Conservation (phyloP, 2,113 vertebrate genomes). For the Rhinogobius similis region DNA sequence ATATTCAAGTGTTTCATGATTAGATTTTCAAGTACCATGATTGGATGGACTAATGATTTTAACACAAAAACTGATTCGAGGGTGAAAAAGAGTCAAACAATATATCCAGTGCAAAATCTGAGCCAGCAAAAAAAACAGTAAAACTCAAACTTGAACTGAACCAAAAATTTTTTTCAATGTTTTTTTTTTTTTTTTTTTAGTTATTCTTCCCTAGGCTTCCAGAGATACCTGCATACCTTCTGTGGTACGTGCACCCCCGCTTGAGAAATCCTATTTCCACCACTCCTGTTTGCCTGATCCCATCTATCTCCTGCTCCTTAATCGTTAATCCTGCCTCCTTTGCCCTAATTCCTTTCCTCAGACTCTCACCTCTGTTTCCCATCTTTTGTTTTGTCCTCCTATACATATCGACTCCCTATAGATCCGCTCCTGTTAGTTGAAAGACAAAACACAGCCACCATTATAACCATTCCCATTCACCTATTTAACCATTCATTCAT, state of each 20-base stretch:
- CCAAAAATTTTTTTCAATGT: too few species aligned
- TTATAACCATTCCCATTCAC: conserved; percentile 15
- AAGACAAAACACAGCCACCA: conserved; percentile 20
- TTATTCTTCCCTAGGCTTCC: too few species aligned
- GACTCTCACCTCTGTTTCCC: conserved; percentile 2
- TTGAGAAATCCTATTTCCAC: not conserved
- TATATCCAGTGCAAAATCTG: too few species aligned
- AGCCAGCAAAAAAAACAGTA: too few species aligned
- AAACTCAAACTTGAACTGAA: too few species aligned
- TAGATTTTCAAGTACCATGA: too few species aligned
- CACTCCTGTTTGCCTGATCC: not conserved
- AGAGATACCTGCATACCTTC: not conserved
- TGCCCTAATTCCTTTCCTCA: not conserved
- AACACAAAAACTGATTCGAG: too few species aligned
- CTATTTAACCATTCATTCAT: conserved; percentile 16
- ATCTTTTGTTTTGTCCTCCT: conserved; percentile 11
- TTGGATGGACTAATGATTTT: too few species aligned
- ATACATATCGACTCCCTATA: conserved; percentile 1
- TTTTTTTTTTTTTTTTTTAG: too few species aligned
- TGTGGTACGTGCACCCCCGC: not conserved
- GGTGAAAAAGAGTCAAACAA: too few species aligned
- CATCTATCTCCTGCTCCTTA: not conserved
- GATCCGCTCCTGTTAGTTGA: not conserved
- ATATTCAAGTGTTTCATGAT: too few species aligned
- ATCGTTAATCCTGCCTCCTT: conserved; percentile 1